Percentiles rank a stretch among this genome's conserved stretches.
phyloP scores from a whole-genome alignment of 2,113 vertebrate genomes.

The Semicossyphus pulcher region DNA sequence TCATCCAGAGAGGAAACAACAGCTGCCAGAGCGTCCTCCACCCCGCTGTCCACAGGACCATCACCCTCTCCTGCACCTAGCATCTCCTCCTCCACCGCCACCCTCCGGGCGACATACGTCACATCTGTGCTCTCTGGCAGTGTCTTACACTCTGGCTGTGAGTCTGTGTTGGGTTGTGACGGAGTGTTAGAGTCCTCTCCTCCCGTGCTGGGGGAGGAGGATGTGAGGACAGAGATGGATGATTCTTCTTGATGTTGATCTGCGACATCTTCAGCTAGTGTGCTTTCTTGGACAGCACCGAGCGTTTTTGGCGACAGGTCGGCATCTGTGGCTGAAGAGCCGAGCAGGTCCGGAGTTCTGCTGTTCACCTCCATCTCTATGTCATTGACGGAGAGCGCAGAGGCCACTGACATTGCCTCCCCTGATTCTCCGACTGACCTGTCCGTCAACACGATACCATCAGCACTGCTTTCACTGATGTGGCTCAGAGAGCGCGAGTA shows the following conservation, averaged over 20 bases:
- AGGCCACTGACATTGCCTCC: slow-evolving; percentile 48
- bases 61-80: background rate
- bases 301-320: background rate
- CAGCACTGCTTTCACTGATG: slow-evolving; percentile 93
- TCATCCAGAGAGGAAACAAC: slow-evolving; percentile 91
- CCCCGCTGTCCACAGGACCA: slow-evolving; percentile 74
- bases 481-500: slow-evolving; percentile 93
- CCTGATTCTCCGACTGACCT: slow-evolving; percentile 35
- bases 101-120: slow-evolving; percentile 44
- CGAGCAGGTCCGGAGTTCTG: slow-evolving; percentile 29
- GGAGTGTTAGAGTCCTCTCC: background rate
- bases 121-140: slow-evolving; percentile 28
- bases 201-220: background rate
- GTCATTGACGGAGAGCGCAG: slow-evolving; percentile 62
- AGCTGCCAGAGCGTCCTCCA: slow-evolving; percentile 88
- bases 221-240: background rate
- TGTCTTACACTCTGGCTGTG: slow-evolving; percentile 1
- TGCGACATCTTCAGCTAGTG: background rate
- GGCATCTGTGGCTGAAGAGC: background rate
- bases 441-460: slow-evolving; percentile 73
- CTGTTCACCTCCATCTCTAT: slow-evolving; percentile 55
- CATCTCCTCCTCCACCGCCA: slow-evolving; percentile 65
- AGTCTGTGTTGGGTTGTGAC: background rate
- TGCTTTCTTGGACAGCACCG: background rate
- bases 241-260: background rate